A percentile compares a stretch with the other conserved stretches of the same genome.
Conservation (phyloP, 1,140 invertebrate species). For the Ceratina calcarata region DNA sequence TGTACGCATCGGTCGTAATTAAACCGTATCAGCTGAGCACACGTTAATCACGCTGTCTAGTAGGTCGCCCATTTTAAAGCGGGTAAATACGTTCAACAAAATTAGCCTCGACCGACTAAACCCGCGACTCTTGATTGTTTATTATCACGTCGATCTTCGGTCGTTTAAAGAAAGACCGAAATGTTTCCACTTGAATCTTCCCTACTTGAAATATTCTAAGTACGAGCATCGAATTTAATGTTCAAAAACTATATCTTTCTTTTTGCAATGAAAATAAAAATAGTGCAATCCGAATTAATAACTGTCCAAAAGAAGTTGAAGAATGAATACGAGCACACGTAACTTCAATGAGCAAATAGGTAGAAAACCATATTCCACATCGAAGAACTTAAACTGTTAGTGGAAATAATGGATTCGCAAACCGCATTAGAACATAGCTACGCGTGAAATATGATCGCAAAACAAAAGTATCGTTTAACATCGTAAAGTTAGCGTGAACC, state of each 20-base stretch:
- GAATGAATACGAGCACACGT: too few relatives aligned
- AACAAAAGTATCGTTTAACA: neutral
- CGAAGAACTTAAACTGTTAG: neutral
- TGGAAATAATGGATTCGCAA: neutral
- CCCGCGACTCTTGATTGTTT: neutral
- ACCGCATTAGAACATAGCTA: neutral
- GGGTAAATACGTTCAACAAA: constrained; percentile 16
- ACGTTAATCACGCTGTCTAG: constrained; percentile 1
- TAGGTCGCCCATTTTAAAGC: constrained; percentile 14
- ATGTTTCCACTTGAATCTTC: neutral
- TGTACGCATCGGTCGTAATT: constrained; percentile 21
- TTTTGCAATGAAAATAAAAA: too few relatives aligned
- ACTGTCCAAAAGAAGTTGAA: too few relatives aligned
- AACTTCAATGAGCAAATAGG: too few relatives aligned
- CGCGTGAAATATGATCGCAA: neutral
- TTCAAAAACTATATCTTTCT: too few relatives aligned
- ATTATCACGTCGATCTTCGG: neutral
- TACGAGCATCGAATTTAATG: too few relatives aligned
- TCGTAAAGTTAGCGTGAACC: neutral
- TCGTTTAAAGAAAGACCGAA: neutral
- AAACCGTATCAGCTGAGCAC: constrained; percentile 29
- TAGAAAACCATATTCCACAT: neutral
- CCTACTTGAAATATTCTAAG: too few relatives aligned
- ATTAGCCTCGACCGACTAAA: constrained; percentile 21
- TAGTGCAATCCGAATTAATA: too few relatives aligned